Percentiles rank a stretch among this genome's conserved stretches.
Conservation (phyloP, 2,113 vertebrate species). For the Peromyscus californicus region DNA sequence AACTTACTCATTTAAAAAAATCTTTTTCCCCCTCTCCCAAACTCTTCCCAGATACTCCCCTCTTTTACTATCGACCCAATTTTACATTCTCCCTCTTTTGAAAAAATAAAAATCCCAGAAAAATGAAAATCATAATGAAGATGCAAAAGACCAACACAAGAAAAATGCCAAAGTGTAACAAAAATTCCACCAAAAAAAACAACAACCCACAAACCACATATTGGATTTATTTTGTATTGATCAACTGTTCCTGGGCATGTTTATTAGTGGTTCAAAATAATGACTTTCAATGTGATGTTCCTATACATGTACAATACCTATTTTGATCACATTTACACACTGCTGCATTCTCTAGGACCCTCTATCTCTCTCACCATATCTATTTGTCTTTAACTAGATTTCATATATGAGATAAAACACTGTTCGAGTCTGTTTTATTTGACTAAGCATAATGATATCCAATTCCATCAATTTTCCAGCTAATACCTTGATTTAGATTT, state of each 20-base stretch:
- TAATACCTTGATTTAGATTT: neutral
- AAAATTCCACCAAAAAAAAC: neutral
- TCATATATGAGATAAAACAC: neutral
- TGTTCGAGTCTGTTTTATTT: neutral
- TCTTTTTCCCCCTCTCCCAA: neutral
- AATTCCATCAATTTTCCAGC: neutral
- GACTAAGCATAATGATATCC: neutral
- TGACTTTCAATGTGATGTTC: neutral
- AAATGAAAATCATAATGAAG: neutral
- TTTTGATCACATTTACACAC: neutral
- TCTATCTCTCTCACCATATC: neutral
- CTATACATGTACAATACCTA: neutral
- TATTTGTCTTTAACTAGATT: neutral
- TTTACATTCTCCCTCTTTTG: neutral
- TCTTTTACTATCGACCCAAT: too few species aligned
- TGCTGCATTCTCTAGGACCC: neutral
- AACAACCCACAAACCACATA: neutral
- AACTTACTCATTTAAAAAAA: neutral
- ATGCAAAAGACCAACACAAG: neutral
- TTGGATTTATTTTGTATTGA: neutral
- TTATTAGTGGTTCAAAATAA: neutral
- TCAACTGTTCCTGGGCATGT: neutral
- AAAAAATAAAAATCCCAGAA: neutral
- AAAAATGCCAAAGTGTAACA: neutral
- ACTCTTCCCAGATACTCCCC: neutral